These are phyloP conservation scores for Pseudomyrmex cubaensis DNA, from an alignment of 1,140 invertebrate species.

Conservation along the genomic window DNA sequence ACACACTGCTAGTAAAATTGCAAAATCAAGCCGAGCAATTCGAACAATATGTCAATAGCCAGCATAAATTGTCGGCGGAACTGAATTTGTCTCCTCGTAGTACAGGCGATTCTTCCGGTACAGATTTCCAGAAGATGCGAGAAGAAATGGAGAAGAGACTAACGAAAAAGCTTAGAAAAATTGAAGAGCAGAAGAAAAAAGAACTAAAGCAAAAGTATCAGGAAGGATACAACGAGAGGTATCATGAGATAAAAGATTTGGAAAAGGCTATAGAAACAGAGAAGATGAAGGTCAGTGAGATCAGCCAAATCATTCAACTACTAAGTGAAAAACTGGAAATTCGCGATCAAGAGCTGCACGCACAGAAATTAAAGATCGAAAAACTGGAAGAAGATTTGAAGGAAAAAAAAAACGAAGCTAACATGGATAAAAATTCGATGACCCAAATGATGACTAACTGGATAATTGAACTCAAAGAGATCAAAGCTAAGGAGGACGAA, in stretches of 20 bases:
- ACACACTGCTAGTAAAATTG: constrained; percentile 77
- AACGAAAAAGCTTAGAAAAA: constrained; percentile 76
- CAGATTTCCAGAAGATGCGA: constrained; percentile 79
- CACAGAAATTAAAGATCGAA: constrained; percentile 77
- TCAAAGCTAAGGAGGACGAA: constrained; percentile 74
- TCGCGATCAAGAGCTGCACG: constrained; percentile 74
- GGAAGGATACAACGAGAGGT: constrained; percentile 74
- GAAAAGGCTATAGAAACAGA: constrained; percentile 74
- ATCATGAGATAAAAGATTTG: constrained; percentile 75
- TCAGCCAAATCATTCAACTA: constrained; percentile 71
- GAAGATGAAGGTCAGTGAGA: constrained; percentile 75
- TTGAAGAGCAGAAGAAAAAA: constrained; percentile 75
- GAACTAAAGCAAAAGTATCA: constrained; percentile 78
- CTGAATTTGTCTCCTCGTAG: constrained; percentile 78
- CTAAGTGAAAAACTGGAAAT: constrained; percentile 75
- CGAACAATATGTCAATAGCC: constrained; percentile 79
- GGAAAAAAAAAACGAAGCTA: constrained; percentile 75
- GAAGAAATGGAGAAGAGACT: constrained; percentile 82
- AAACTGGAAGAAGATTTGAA: constrained; percentile 72
- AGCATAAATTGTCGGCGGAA: constrained; percentile 79
- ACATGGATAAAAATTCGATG: constrained; percentile 79
- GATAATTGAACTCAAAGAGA: constrained; percentile 74
- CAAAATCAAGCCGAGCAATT: constrained; percentile 81
- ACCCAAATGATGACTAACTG: constrained; percentile 79
- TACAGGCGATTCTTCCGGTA: constrained; percentile 61